Evolutionary conservation across 2,888 invertebrate genomes (phyloP), one percentile per base, ranked within the genome.

Genomic region (Ormyrus pomaceus): DNA sequence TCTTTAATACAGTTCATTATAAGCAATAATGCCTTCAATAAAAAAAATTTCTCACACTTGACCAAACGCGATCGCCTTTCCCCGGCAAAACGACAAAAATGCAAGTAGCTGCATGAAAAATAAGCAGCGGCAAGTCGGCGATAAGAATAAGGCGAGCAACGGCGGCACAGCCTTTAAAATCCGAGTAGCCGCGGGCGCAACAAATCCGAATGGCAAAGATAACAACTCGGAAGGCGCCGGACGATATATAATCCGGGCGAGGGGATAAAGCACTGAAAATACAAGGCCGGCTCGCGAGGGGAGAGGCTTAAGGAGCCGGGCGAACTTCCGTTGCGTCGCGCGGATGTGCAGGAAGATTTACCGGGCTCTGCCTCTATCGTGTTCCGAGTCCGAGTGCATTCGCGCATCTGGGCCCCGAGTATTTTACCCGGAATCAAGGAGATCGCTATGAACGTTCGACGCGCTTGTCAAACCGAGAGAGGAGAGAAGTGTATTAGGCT

Each of bases 181-280:
- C 19, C 48, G 4, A 5, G 10, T 3, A 73, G 61, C 66, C 65
- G 34, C 50, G 2, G 34, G 19, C 61, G 50, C 62, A 79, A 65
- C 58, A 74, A 75, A 75, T 79, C 64, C 65, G 53, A 79, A 79
- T 58, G 64, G 11, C 74, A 64, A 64, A 64, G 59, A 75, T 75
- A 75, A 71, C 71, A 70, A n/a, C 19, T 46, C 59, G 10, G 45
- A 11, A 8, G 7, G 53, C 10, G 53, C 19, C 19, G 50, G 50
- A 4, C 61, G 45, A 7, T 11, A 55, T 46, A 76, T 34, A 61
- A 59, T 53, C 13, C 46, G 51, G 8, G 19, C 51, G 10, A 2
- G 10, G 46, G 61, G 79, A 79, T 79, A 58, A 74, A 64, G 62
- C 59, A 70, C 34, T 79, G 74, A 70, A 79, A 79, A 75, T 79